Conservation (phyloP, 2,888 invertebrate species). For the Prenolepis imparis region DNA sequence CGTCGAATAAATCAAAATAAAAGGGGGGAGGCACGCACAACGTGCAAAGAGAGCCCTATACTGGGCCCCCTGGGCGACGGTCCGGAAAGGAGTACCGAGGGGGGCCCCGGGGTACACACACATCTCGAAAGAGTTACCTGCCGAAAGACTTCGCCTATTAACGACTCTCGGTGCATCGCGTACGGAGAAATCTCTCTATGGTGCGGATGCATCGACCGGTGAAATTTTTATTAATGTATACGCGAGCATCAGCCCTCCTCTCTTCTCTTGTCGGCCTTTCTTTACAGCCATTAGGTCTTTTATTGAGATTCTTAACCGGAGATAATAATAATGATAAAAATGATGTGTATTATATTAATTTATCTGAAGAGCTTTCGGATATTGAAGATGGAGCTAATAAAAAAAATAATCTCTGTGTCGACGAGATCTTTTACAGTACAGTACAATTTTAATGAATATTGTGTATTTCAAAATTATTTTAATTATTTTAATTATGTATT, state of each 20-base stretch:
- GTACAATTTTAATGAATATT: not conserved
- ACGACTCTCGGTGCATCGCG: slow-evolving; percentile 44
- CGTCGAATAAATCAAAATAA: slow-evolving; percentile 86
- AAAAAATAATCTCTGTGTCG: not conserved
- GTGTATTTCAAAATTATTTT: not conserved
- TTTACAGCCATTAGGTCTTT: not conserved
- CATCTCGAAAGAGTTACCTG: slow-evolving; percentile 82
- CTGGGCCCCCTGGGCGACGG: slow-evolving; percentile 80
- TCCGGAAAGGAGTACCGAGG: slow-evolving; percentile 75
- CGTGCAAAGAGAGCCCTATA: slow-evolving; percentile 66
- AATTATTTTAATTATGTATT: not conserved
- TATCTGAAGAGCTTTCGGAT: not conserved
- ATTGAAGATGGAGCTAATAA: not conserved
- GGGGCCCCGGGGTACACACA: slow-evolving; percentile 56
- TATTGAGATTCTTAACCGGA: not conserved
- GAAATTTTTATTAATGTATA: slow-evolving; percentile 73
- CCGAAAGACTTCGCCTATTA: slow-evolving; percentile 52
- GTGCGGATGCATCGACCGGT: slow-evolving; percentile 70
- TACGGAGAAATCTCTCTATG: slow-evolving; percentile 55
- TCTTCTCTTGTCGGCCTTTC: not conserved
- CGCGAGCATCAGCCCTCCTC: slow-evolving; percentile 5
- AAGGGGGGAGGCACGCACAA: slow-evolving; percentile 71
- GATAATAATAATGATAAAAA: not conserved
- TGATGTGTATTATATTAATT: slow-evolving; percentile 6
- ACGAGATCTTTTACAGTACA: not conserved